These are phyloP conservation scores for Perca flavescens DNA, from an alignment of 2,113 vertebrate species.

Conservation along the genomic window DNA sequence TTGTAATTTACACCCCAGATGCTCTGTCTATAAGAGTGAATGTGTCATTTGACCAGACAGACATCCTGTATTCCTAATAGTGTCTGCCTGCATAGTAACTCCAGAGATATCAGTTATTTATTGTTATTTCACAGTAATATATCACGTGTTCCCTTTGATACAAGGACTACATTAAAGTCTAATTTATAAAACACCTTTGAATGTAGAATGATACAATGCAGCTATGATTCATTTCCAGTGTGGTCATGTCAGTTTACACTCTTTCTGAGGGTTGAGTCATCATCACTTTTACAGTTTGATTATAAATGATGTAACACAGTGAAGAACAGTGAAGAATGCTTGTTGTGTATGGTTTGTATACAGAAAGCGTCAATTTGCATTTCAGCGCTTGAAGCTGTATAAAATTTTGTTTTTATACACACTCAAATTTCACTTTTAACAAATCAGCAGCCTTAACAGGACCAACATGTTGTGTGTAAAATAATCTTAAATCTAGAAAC, in stretches of 20 bases:
- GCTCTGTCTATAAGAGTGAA: conserved; percentile 9
- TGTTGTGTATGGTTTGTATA: neutral
- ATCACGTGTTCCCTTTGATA: neutral
- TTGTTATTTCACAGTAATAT: neutral
- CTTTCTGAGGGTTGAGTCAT: neutral
- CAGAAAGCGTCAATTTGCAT: neutral
- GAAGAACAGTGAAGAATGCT: neutral
- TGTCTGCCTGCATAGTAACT: neutral
- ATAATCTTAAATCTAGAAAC: neutral
- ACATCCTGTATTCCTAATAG: neutral
- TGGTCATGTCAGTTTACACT: neutral
- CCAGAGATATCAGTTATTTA: neutral
- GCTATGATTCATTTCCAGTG: conserved; percentile 2
- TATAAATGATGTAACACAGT: neutral
- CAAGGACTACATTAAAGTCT: neutral
- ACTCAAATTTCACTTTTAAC: neutral
- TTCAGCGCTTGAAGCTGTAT: neutral
- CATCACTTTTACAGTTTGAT: conserved; percentile 1
- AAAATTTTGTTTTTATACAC: neutral
- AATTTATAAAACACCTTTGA: conserved; percentile 5
- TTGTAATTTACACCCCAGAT: conserved; percentile 30
- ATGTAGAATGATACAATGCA: neutral
- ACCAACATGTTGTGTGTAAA: neutral
- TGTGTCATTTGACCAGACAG: conserved; percentile 23
- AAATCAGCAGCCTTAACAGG: neutral